Evolutionary conservation across 2,113 vertebrate species (phyloP), one percentile per base, ranked within the genome.

Genomic region (Ancistrus triradiatus): DNA sequence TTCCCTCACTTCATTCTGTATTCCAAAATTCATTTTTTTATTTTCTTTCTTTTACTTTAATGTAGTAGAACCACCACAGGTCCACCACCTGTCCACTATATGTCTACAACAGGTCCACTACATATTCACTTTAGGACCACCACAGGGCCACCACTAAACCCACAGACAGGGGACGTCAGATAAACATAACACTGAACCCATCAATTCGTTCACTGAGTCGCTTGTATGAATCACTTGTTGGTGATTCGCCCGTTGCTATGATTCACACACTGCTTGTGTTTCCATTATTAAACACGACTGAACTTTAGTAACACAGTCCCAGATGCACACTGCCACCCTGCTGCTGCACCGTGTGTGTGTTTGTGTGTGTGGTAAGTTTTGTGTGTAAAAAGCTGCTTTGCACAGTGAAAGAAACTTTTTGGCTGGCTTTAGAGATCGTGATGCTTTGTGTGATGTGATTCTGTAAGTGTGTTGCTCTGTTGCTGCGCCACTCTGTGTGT

Each of bases 391-490:
- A n/a, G n/a, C n/a, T 4, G 38, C 5, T n/a, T n/a, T 42, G 13
- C 13, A 42, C n/a, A 11, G 7, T 38, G 4, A 10, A 28, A 31
- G 31, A 35, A 44, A n/a, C 27, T 50, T 58, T 15, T 56, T 56
- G 15, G 37, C 63, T 72, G 63, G 11, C 24, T 35, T 58, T 28
- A 58, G 52, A 49, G 27, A 27, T 25, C 61, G 38, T 69, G 59
- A 13, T 56, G 43, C 51, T 49, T 42, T 56, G 50, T 55, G 27
- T 55, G 21, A n/a, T 51, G 19, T 59, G 40, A 38, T 5, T 55
- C 7, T 44, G 7, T 49, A 7, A 21, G n/a, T 65, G 42, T 65
- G 63, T 38, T 15, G 7, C 14, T 48, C 13, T 56, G 3, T 4
- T 24, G 3, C 42, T 38, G 19, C 27, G 13, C 55, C 8, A 27